These are phyloP conservation scores for Bombycilla garrulus DNA, from an alignment of 2,113 vertebrate genomes.

Conservation along the genomic window DNA sequence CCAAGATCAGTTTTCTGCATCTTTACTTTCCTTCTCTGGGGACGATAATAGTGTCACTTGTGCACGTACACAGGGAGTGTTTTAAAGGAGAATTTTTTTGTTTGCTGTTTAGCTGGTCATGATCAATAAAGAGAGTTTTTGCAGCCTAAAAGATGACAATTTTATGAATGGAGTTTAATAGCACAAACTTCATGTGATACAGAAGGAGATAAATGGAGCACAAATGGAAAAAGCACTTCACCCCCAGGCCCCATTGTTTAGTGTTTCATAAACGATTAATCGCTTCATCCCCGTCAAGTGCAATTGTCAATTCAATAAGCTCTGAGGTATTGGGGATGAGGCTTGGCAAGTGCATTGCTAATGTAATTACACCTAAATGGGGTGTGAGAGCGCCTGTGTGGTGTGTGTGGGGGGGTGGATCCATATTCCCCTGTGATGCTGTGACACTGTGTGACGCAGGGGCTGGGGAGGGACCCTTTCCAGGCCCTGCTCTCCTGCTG, in stretches of 20 bases:
- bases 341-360: conserved; percentile 8
- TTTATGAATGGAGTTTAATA: conserved; percentile 36
- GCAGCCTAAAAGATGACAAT: neutral
- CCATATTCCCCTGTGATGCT: rapidly evolving
- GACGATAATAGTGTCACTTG: neutral
- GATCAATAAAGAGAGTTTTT: neutral
- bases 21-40: neutral
- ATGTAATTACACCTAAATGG: conserved; percentile 43
- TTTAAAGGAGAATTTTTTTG: neutral
- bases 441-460: rapidly evolving
- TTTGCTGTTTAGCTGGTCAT: neutral
- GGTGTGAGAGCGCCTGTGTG: neutral
- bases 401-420: rapidly evolving
- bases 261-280: conserved; percentile 65
- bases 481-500: neutral
- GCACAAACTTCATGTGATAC: conserved; percentile 6
- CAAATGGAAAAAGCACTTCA: conserved; percentile 47
- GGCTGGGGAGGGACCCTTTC: rapidly evolving
- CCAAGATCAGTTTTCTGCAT: neutral
- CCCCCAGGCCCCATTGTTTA: conserved; percentile 51
- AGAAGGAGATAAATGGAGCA: conserved; percentile 55
- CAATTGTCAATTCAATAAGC: conserved; percentile 58
- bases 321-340: neutral
- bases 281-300: conserved; percentile 53
- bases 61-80: neutral